Evolutionary conservation across 2,888 invertebrate species (phyloP).

Genomic region (Cheilosia vernalis): DNA sequence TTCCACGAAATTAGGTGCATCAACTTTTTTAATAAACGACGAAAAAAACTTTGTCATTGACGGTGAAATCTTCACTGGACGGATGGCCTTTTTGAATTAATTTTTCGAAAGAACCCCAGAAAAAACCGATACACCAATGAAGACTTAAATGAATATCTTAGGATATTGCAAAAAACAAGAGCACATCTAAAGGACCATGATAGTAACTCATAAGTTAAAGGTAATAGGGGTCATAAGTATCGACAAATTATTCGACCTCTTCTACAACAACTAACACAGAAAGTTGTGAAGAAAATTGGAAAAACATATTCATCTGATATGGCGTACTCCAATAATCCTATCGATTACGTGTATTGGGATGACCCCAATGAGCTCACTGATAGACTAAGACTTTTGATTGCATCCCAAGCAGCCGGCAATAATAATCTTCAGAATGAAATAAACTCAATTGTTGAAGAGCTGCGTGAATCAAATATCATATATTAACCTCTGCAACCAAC

Average conservation of each 20-base stretch:
- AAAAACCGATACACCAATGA: neutral
- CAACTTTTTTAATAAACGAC: constrained; percentile 1
- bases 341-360: constrained; percentile 75
- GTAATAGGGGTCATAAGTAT: neutral
- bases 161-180: neutral
- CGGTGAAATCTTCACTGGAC: constrained; percentile 7
- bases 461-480: neutral
- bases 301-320: neutral
- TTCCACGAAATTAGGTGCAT: neutral
- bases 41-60: neutral
- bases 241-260: neutral
- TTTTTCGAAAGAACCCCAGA: neutral
- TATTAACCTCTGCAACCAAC: neutral
- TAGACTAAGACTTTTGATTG: constrained; percentile 75
- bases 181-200: neutral
- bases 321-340: neutral
- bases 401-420: constrained; percentile 19
- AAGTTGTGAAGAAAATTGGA: neutral
- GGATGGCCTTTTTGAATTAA: neutral
- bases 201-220: neutral
- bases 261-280: neutral
- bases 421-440: constrained; percentile 23
- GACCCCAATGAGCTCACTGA: constrained; percentile 77
- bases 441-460: constrained; percentile 3
- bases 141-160: neutral